Evolutionary conservation across 2,113 vertebrate genomes (phyloP), one percentile per base, ranked within the genome.

Genomic region (Microtus pennsylvanicus): DNA sequence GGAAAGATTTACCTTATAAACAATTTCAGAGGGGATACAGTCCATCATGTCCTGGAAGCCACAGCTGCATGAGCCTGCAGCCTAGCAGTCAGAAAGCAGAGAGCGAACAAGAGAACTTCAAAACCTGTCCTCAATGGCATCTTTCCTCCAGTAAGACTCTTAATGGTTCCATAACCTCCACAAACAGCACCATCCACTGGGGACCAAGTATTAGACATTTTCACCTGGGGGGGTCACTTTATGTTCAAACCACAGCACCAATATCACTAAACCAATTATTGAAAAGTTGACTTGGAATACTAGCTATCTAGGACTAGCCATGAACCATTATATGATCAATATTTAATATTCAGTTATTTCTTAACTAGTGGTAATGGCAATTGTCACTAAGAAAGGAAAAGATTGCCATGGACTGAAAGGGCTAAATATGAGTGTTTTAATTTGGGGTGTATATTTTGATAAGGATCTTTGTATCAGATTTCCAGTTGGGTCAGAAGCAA

Each of bases 211-310:
- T 47, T 30, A 13, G 28, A 42, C n/a, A 42, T 63, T 28, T 42
- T 63, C 14, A 45, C 24, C 16, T 65, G 8, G 11, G 14, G 50
- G 28, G 26, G 21, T 22, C 5, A 85, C 19, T 85, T 65, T 65
- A 65, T 45, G 30, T 30, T 85, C 38, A 85, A 85, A 33, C 16
- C 30, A 21, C 38, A 65, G 11, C 16, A 65, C 26, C 82, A 85
- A 65, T 45, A 42, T 93, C 83, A 90, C 75, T 91, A 93, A 94
- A 58, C 82, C 81, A 91, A 93, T 93, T 89, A 93, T 75, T 95
- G 38, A 70, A 77, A 95, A 90, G 47, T 87, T 95, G 35, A 19
- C 12, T 63, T 82, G 63, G 86, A 92, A 85, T n/a, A 63, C 14
- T 87, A 65, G 30, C 28, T 67, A 11, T 24, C 35, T 69, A n/a